Evolutionary conservation across 2,888 invertebrate species (phyloP), one percentile per base, ranked within the genome.

Genomic region (Amphipoea lucens): DNA sequence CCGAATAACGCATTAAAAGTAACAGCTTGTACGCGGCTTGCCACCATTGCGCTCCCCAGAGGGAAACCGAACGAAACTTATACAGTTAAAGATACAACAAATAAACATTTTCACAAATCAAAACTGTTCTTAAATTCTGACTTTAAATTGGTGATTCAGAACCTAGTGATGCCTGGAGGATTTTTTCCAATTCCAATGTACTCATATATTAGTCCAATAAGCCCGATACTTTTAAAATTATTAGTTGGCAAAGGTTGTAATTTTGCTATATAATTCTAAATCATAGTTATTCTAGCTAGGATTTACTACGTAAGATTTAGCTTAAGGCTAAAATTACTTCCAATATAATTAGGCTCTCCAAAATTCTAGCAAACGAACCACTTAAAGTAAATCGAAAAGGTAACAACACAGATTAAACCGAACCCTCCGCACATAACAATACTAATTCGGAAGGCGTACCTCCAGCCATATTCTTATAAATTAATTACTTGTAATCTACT

Each of bases 401-500:
- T 83, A 84, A 85, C 82, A 90, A 87, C 85, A 81, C 74, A 78
- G 82, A 89, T 90, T 86, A 90, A 92, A 90, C 92, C 88, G 89
- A 84, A 91, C 94, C 95, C 94, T 93, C 92, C 83, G 87, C 89
- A 90, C 90, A 94, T 93, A 94, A 94, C 92, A 88, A 91, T 93
- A 93, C 92, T 93, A 93, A 96, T 96, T 94, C 94, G 84, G 90
- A 85, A 92, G 92, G 94, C 92, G 93, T 92, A 91, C 92, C 93
- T 92, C 91, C 88, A 92, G 94, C 96, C 96, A 96, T 96, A 96
- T 96, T 96, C 97, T 96, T 97, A 96, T 97, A 97, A 97, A 97
- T 97, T 97, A 97, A 97, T 97, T 96, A 97, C 96, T 95, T 95
- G 96, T 97, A 97, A 97, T 97, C 96, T 96, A 95, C 96, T 96